Percentiles rank a stretch among this genome's conserved stretches.
These are phyloP conservation scores for Daubentonia madagascariensis DNA, from an alignment of 2,113 vertebrate genomes.

Conservation along the genomic window DNA sequence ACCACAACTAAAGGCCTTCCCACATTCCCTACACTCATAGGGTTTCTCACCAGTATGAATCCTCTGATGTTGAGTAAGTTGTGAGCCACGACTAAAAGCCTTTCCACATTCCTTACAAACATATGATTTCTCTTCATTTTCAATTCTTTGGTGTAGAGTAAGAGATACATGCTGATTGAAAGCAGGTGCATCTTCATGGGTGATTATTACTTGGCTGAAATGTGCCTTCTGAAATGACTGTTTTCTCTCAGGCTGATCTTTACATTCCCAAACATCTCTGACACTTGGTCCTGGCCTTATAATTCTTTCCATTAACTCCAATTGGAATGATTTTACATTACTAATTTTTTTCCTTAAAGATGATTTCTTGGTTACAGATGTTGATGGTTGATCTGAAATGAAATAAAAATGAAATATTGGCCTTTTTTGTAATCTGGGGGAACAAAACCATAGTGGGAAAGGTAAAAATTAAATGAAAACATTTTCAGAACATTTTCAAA, in stretches of 20 bases:
- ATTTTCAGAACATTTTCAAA: background rate
- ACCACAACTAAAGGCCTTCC: background rate
- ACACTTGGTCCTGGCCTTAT: background rate
- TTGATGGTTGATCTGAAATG: background rate
- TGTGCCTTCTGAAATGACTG: background rate
- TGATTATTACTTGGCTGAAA: background rate
- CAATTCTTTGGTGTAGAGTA: background rate
- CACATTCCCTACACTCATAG: background rate
- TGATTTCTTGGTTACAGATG: background rate
- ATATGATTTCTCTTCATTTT: background rate
- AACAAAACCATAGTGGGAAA: background rate
- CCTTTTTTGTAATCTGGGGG: background rate
- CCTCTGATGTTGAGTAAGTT: too few relatives aligned
- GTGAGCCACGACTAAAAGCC: too few relatives aligned
- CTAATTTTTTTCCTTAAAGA: background rate
- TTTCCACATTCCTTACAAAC: background rate
- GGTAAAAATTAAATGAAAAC: background rate
- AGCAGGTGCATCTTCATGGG: background rate
- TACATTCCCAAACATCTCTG: background rate
- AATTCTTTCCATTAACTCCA: background rate
- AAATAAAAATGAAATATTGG: background rate
- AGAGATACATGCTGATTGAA: background rate
- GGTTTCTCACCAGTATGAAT: background rate
- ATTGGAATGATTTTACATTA: background rate
- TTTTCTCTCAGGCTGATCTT: background rate